Base-by-base conservation (phyloP, 2,113 vertebrate genomes). In the Anseranas semipalmata region DNA sequence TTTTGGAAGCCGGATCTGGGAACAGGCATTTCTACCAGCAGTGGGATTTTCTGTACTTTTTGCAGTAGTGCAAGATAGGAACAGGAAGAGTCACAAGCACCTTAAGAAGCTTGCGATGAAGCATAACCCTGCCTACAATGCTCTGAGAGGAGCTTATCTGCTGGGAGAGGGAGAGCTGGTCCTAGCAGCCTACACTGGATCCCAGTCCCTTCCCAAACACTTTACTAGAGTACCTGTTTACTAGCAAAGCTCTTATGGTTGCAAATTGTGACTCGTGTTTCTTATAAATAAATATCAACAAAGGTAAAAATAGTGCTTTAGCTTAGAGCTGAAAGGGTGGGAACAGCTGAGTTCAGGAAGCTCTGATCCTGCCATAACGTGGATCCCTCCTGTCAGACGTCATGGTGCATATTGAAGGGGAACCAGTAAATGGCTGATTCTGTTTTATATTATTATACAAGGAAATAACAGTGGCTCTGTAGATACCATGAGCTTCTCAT, bases 21-120 rank as follows among this genome's bases (percentile, higher is more conserved):
- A 89, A 77, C 39, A 0, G 1, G 56, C 66, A n/a, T 59, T 89
- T 78, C 43, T 60, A 59, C 15, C 25, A 46, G 0, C 1, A 35
- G 58, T 33, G 55, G 41, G 24, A 25, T 15, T 20, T 53, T 90
- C 71, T 41, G 16, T 46, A 37, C 8, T 63, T 84, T 66, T 46
- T 86, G 30, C 58, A 70, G 15, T 10, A n/a, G 46, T 52, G 25
- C 39, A 43, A 75, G 33, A 22, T 19, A 58, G 53, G 33, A 88
- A 62, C 5, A 41, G 25, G 33, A 81, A 24, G 24, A 46, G 13
- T 53, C 25, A 81, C 0, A 0, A 77, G 18, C 33, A 53, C 7
- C 12, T 59, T 63, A 17, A 82, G 37, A 60, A 68, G 53, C n/a
- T 52, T 30, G 16, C 46, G n/a, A 15, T 58, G 37, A 53, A 85